Evolutionary conservation across 2,888 invertebrate species (phyloP).

Genomic region (Caenorhabditis zanzibari): DNA sequence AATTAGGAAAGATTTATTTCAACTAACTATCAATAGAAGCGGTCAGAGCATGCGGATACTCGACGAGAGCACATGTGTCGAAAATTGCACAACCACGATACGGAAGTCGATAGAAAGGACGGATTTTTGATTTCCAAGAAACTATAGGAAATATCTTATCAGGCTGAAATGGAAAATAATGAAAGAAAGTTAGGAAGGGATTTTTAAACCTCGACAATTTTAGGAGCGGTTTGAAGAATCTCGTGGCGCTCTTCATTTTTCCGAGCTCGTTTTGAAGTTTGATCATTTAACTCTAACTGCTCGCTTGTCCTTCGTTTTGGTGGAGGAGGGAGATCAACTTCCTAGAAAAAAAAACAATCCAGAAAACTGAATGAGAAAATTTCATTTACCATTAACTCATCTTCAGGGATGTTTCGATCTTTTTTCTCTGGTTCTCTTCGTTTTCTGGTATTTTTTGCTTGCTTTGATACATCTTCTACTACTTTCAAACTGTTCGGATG

Average conservation of each 20-base stretch:
- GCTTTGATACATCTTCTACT: background rate
- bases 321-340: slow-evolving; percentile 20
- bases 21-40: slow-evolving; percentile 26
- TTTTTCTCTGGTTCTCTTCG: background rate
- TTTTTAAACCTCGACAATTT: background rate
- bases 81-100: slow-evolving; percentile 37
- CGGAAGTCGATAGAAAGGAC: background rate
- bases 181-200: background rate
- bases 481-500: slow-evolving; percentile 16
- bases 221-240: background rate
- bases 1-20: background rate
- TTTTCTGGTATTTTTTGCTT: background rate
- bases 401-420: background rate
- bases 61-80: slow-evolving; percentile 36
- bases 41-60: background rate
- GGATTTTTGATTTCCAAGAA: slow-evolving; percentile 14
- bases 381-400: slow-evolving; percentile 11
- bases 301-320: slow-evolving; percentile 9
- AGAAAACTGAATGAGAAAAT: background rate
- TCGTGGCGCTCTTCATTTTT: background rate
- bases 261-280: background rate
- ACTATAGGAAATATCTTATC: background rate
- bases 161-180: no score
- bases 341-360: background rate
- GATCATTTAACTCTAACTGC: background rate